phyloP scores from a whole-genome alignment of 2,888 invertebrate genomes.

The Cepaea hortensis region DNA sequence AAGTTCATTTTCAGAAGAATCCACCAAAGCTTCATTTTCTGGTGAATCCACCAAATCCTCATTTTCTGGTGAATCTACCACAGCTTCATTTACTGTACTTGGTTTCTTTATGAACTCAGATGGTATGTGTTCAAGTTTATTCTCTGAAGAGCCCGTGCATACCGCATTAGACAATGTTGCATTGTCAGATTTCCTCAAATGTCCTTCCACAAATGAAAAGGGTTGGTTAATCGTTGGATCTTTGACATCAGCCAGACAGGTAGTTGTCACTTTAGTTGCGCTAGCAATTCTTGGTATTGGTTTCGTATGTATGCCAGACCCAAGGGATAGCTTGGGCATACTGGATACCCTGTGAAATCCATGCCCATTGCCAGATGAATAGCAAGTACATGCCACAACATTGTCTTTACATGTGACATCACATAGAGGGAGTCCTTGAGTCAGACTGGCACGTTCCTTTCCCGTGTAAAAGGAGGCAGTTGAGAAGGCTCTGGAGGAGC shows the following conservation, averaged over 20 bases:
- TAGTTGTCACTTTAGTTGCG: slow-evolving; percentile 30
- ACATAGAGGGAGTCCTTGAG: slow-evolving; percentile 14
- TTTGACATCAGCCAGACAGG: not conserved
- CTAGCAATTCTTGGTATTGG: slow-evolving; percentile 37
- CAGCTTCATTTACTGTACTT: not conserved
- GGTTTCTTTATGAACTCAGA: not conserved
- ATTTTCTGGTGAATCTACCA: not conserved
- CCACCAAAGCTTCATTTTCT: not conserved
- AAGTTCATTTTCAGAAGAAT: not conserved
- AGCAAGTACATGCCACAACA: not conserved
- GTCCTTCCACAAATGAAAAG: not conserved
- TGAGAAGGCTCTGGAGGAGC: slow-evolving; percentile 47
- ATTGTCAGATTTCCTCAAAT: not conserved
- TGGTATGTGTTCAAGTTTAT: not conserved
- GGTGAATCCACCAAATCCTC: not conserved
- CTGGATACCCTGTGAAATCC: slow-evolving; percentile 30
- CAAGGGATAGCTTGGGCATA: slow-evolving; percentile 31
- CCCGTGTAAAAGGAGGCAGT: slow-evolving; percentile 46
- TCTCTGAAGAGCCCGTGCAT: not conserved
- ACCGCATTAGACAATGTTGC: slow-evolving; percentile 1
- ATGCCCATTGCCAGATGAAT: not conserved
- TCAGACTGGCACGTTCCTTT: slow-evolving; percentile 45
- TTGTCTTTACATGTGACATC: slow-evolving; percentile 5
- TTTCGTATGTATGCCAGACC: not conserved
- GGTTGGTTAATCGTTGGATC: not conserved